Conservation (phyloP, 2,113 vertebrate genomes). For the Opisthocomus hoazin region DNA sequence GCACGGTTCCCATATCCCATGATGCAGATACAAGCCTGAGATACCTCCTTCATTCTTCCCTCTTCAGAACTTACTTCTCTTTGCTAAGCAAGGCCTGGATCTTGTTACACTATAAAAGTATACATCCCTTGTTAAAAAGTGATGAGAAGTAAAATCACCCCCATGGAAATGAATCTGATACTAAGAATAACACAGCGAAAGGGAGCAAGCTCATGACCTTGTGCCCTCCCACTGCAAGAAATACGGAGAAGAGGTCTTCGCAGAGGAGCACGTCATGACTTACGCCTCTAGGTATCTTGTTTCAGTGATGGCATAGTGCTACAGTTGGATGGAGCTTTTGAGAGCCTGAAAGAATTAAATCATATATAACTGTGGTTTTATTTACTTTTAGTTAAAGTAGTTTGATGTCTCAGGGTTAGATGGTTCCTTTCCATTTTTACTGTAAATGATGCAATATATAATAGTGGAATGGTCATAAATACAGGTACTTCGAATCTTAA, state of each 20-base stretch:
- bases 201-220: not conserved
- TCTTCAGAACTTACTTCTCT: not conserved
- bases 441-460: not conserved
- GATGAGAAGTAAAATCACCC: not conserved
- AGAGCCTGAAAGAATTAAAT: not conserved
- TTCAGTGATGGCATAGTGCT: not conserved
- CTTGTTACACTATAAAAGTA: not conserved
- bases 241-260: not conserved
- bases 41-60: not conserved
- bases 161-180: not conserved
- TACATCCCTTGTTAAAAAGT: not conserved
- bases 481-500: not conserved
- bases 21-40: not conserved
- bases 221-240: not conserved
- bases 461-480: not conserved
- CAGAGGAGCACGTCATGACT: not conserved
- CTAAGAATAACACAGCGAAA: not conserved
- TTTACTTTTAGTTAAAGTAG: not conserved
- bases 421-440: not conserved
- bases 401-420: not conserved
- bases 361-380: not conserved
- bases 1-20: not conserved
- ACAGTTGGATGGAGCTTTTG: not conserved
- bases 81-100: not conserved
- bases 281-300: rapidly evolving